Percentiles rank a stretch among this genome's conserved stretches.
Evolutionary conservation across 2,113 vertebrate species (phyloP).

Genomic region (Oriolus oriolus): DNA sequence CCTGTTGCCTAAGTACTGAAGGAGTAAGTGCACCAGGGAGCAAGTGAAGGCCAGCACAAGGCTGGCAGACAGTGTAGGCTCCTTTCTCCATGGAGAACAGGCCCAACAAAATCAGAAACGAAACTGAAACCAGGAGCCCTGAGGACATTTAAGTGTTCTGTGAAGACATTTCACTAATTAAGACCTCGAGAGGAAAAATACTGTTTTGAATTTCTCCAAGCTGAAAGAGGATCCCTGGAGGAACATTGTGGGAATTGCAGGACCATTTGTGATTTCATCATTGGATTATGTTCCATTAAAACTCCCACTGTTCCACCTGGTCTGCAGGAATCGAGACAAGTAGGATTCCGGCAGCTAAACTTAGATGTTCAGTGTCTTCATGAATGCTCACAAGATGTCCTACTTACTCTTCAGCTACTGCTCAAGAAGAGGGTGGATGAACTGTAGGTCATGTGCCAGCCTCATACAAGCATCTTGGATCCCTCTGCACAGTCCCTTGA

Average conservation of each 20-base stretch:
- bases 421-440: background rate
- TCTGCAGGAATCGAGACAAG: background rate
- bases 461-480: background rate
- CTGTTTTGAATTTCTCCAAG: background rate
- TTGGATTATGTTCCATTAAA: background rate
- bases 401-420: background rate
- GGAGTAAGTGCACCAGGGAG: fast-evolving
- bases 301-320: background rate
- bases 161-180: background rate
- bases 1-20: background rate
- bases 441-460: background rate
- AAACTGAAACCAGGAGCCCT: background rate
- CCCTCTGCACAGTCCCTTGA: background rate
- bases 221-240: background rate
- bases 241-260: background rate
- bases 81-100: background rate
- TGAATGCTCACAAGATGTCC: background rate
- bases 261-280: background rate
- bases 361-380: background rate
- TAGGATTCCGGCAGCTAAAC: background rate
- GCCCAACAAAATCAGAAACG: background rate
- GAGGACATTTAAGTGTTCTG: background rate
- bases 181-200: background rate
- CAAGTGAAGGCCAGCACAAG: background rate
- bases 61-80: background rate